Evolutionary conservation across 2,797 vertebrate genomes (phyloP).

Genomic region (Chromis chromis): DNA sequence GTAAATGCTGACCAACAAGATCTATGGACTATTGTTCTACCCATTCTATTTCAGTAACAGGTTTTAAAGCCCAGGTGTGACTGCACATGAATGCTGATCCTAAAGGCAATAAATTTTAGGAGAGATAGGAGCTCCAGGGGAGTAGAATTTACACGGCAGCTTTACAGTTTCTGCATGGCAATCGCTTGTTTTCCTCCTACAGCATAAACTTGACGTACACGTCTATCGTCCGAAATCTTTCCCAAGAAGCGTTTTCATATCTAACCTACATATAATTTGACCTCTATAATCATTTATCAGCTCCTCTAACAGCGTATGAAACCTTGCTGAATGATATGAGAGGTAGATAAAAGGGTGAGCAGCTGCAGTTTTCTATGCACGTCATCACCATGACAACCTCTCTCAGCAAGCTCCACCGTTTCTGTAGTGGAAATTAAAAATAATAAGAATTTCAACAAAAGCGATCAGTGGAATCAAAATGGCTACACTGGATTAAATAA

Average conservation of each 20-base stretch:
- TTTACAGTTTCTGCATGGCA: conserved; percentile 54
- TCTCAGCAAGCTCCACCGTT: conserved; percentile 66
- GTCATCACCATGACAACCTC: conserved; percentile 79
- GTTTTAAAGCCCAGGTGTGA: conserved; percentile 53
- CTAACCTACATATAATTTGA: conserved; percentile 47
- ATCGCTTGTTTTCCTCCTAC: conserved; percentile 42
- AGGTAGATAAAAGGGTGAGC: conserved; percentile 78
- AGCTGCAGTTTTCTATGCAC: conserved; percentile 75
- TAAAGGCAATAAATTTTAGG: conserved; percentile 50
- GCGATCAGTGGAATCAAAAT: conserved; percentile 57
- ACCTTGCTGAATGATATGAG: conserved; percentile 74
- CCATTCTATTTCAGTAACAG: conserved; percentile 39
- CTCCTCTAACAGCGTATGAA: conserved; percentile 52
- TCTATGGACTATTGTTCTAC: conserved; percentile 32
- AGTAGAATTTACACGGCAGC: conserved; percentile 52
- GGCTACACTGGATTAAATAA: conserved; percentile 65
- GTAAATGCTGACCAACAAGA: conserved; percentile 25
- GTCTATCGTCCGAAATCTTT: conserved; percentile 17
- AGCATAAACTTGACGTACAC: conserved; percentile 37
- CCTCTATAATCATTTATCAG: conserved; percentile 62
- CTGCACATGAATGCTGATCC: conserved; percentile 49
- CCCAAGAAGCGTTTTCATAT: conserved; percentile 31
- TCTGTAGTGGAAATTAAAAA: conserved; percentile 47
- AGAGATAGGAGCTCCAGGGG: conserved; percentile 35
- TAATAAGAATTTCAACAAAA: conserved; percentile 27